phyloP scores from a whole-genome alignment of 2,113 vertebrate genomes.

The Dicerorhinus sumatrensis region DNA sequence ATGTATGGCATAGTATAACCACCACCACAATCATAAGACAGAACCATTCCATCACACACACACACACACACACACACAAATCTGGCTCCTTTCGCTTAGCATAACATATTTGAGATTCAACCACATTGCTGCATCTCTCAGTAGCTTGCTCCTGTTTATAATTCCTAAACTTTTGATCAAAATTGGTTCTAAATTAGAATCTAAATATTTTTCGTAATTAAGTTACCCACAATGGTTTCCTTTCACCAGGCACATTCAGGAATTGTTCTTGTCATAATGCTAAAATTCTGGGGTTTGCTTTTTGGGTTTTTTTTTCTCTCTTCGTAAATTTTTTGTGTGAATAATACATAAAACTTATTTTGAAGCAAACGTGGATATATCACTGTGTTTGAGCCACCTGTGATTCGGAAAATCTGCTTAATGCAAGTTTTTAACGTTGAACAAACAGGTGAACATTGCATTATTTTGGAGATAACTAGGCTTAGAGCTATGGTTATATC shows the following conservation, averaged over 20 bases:
- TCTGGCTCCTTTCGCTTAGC: background rate
- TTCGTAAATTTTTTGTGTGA: background rate
- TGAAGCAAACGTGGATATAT: constrained; percentile 16
- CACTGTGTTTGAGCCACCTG: background rate
- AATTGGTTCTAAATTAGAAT: background rate
- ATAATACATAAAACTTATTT: background rate
- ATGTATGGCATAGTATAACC: background rate
- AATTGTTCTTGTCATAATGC: background rate
- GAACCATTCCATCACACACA: background rate
- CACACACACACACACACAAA: no score
- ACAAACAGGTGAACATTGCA: background rate
- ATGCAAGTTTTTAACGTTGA: background rate
- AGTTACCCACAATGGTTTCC: background rate
- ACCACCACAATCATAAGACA: background rate
- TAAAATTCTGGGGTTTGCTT: background rate
- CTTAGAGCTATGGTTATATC: background rate
- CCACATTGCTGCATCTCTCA: background rate
- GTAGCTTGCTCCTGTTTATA: background rate
- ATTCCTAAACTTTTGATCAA: constrained; percentile 36
- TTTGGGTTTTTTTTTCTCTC: background rate
- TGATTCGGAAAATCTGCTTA: background rate
- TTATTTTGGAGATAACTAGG: background rate
- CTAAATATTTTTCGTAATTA: constrained; percentile 33
- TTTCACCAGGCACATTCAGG: background rate
- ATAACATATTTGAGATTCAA: background rate